Evolutionary conservation across 1,140 invertebrate species (phyloP), one percentile per base, ranked within the genome.

Genomic region (Laupala kohalensis): DNA sequence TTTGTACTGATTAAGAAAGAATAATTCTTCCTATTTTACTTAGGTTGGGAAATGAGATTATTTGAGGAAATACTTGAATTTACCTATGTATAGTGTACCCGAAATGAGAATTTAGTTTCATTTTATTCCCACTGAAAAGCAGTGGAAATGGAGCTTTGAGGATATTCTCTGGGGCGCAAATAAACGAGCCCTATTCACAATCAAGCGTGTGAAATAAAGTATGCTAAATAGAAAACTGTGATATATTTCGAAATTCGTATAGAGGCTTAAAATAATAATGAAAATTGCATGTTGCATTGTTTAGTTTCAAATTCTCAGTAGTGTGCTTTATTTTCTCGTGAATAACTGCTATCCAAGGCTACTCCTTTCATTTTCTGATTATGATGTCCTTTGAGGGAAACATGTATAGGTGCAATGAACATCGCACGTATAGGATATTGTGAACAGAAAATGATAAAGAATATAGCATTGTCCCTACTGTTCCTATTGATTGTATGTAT

Each of bases 261-360:
- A 71, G 64, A 25, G 23, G 19, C 27, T 25, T 25, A 28, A 19
- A 63, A 27, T 65, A 28, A 15, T 71, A 27, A 28, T 71, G 27
- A 64, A 71, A 65, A 64, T 71, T 71, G 70, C 64, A 66, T 71
- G 70, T 63, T 71, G 64, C 70, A 71, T 71, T 71, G 62, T 63
- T 66, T 71, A 27, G 9, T 13, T 29, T 65, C 26, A 62, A n/a
- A 29, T 68, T 29, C 29, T 68, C 27, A 23, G 28, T n/a, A 23
- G 23, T 29, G 67, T 53, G 37, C 9, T 53, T 53, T 53, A 19
- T n/a, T n/a, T 53, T 53, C 37, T 53, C 37, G 19, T 53, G 19
- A 53, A 53, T 53, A 53, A 53, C 37, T 53, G 37, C 9, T 19
- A 53, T 53, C 19, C 37, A 53, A 53, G 19, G 9, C 9, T 53